phyloP scores from a whole-genome alignment of 2,797 vertebrate genomes.

The Pseudochirops cupreus region DNA sequence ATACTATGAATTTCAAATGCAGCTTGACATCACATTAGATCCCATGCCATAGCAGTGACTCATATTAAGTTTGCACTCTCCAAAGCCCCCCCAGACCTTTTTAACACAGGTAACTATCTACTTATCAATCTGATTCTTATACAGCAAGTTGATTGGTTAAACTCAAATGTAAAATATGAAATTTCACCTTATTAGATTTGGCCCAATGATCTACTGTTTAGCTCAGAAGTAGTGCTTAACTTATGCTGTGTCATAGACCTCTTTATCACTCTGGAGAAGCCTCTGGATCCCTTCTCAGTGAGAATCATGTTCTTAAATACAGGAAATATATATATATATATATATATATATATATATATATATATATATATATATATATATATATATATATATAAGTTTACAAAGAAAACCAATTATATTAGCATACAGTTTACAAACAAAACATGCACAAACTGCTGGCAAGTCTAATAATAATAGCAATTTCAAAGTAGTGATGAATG shows the following conservation, averaged over 20 bases:
- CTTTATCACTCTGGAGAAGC: background rate
- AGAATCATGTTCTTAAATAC: background rate
- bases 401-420: background rate
- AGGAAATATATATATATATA: background rate
- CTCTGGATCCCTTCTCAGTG: background rate
- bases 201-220: background rate
- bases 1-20: background rate
- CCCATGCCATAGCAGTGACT: background rate
- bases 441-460: background rate
- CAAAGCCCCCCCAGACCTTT: background rate
- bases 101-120: background rate
- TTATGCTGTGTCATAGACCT: background rate
- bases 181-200: background rate
- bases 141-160: background rate
- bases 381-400: background rate
- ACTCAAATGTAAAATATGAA: background rate
- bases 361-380: background rate
- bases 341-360: background rate
- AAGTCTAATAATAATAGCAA: background rate
- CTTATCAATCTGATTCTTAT: background rate
- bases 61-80: background rate
- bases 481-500: background rate
- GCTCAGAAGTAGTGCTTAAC: background rate
- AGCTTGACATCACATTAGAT: background rate
- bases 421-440: background rate